Conservation (phyloP, 2,113 vertebrate genomes). For the Gallinago undulata region DNA sequence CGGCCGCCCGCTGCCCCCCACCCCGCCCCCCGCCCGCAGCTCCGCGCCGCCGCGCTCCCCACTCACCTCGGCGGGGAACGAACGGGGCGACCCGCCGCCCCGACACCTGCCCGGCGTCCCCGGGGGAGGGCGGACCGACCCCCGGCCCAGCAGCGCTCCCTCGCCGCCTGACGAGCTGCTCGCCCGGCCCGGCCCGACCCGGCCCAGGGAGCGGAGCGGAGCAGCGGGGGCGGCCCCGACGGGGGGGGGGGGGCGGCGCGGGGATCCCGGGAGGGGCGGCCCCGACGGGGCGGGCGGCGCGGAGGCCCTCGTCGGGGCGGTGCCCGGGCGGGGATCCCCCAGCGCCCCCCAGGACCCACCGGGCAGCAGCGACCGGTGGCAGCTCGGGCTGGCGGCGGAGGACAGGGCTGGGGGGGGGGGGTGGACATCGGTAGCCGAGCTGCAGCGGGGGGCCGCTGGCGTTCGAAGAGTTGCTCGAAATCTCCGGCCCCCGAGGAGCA, state of each 20-base stretch:
- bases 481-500: background rate
- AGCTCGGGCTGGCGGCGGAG: background rate
- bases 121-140: background rate
- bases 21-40: background rate
- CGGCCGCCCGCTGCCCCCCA: background rate
- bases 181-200: constrained; percentile 21
- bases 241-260: background rate
- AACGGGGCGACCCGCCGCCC: background rate
- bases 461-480: background rate
- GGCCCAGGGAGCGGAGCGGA: constrained; percentile 40
- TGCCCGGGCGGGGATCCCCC: constrained; percentile 36
- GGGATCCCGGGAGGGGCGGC: background rate
- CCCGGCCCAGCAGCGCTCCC: background rate
- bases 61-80: background rate
- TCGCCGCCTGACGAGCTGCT: background rate
- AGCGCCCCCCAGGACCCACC: background rate
- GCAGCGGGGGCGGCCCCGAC: constrained; percentile 36
- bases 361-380: background rate
- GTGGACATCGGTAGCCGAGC: too few relatives aligned
- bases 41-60: background rate
- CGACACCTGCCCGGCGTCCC: background rate
- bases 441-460: background rate
- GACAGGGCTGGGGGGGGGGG: background rate
- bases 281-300: background rate
- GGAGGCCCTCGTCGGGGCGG: background rate